Base-by-base conservation (phyloP, 2,113 vertebrate genomes). In the Romanogobio albipinnatus region DNA sequence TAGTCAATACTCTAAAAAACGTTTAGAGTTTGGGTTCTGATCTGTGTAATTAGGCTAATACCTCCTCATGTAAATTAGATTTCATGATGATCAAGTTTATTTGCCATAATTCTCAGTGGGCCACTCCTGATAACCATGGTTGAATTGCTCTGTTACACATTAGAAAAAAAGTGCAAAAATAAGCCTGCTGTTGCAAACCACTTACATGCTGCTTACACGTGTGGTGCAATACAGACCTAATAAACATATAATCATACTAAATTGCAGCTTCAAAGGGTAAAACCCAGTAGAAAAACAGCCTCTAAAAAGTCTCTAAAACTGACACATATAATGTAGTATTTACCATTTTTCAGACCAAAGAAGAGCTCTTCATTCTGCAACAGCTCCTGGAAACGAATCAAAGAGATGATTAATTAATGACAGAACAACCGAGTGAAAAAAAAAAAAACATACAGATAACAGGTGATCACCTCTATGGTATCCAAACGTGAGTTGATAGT, bases 401-500 rank as follows among this genome's bases (percentile, higher is more conserved):
- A 71, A 26, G 51, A 51, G n/a, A 39, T 29, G 8, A 39, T 71
- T n/a, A 26, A 66, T 22, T 15, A 33, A 47, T 74, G 15, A 19
- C 22, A 51, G 9, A 19, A 39, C 10, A 70, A 71, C 5, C 0
- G 2, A 33, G n/a, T 3, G 5, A 66, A 33, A 47, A 36, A 17
- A 47, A 36, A 17, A 74, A 26, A 39, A 9, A 24, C 47, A 75
- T n/a, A 51, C n/a, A 66, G 24, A 29, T 47, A 49, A 51, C 26
- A 29, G 43, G n/a, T 36, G 39, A 68, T 47, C 39, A 87, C 88
- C 88, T 99, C 96, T 91, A 99, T 93, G 84, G 95, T 94, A 78
- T 99, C 97, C 90, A 98, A 90, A 70, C 98, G 95, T 7, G 92
- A 96, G 91, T 94, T 98, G 90, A 99, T 98, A 74, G 96, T 97